Evolutionary conservation across 37 sponge, comb jelly and placozoan species (phyloP).

Genomic region (Cliona cf. orientalis): DNA sequence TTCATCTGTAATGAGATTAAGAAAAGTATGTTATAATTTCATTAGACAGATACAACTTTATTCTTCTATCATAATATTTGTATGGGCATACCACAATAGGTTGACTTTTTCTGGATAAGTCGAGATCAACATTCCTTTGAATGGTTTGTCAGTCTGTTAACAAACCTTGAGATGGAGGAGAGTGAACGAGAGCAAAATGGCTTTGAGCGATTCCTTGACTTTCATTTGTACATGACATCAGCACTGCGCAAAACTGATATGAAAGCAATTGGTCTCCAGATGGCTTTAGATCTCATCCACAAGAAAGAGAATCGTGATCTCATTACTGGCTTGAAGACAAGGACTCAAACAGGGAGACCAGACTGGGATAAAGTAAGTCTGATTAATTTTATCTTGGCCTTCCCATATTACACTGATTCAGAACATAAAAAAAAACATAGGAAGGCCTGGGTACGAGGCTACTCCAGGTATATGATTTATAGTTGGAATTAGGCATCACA

Average conservation of each 20-base stretch:
- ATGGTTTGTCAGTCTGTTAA: constrained; percentile 86
- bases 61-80: too few species aligned
- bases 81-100: too few species aligned
- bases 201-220: constrained; percentile 86
- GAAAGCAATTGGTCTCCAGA: constrained; percentile 93
- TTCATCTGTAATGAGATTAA: constrained; percentile 68
- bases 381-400: too few species aligned
- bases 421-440: too few species aligned
- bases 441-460: too few species aligned
- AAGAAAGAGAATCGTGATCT: constrained; percentile 89
- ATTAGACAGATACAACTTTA: too few species aligned
- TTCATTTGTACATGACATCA: constrained; percentile 96
- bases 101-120: constrained; percentile 93
- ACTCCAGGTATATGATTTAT: too few species aligned
- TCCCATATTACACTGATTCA: too few species aligned
- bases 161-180: constrained; percentile 87
- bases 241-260: constrained; percentile 90
- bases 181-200: constrained; percentile 81
- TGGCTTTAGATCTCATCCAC: constrained; percentile 92
- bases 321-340: constrained; percentile 86
- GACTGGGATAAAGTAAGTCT: constrained; percentile 82
- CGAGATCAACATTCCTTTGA: constrained; percentile 87
- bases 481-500: too few species aligned
- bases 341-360: constrained; percentile 89
- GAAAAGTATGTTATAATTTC: constrained; percentile 52